Base-by-base conservation (phyloP, 2,888 invertebrate species). In the Drosophila algonquin region DNA sequence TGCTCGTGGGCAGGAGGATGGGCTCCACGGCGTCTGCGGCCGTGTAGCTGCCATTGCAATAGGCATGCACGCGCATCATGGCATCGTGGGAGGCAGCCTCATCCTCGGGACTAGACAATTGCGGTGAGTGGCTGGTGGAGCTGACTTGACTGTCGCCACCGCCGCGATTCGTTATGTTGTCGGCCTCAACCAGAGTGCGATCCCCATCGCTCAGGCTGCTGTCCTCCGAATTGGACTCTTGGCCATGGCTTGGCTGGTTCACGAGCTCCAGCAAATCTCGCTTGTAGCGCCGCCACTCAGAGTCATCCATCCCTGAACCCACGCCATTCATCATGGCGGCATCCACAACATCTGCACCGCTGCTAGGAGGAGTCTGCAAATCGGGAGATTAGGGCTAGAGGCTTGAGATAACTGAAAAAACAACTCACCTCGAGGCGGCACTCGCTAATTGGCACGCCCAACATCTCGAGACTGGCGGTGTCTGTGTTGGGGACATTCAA, bases 121-220 rank as follows among this genome's bases (percentile, higher is more conserved):
- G 92, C 7, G 92, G 92, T 21, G 92, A 92, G 68, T 91, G 91
- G 73, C 91, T 92, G 70, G 90, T 89, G 63, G 91, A 91, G 21
- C 92, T 92, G n/a, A 92, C 81, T 71, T 91, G 90, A 58, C 91
- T 91, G 64, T 90, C 90, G 44, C 89, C 90, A 60, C 90, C 90
- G 7, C 90, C 87, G 32, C 90, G 84, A 69, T 90, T 82, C 50
- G 89, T 86, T 56, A 90, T 63, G 58, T 75, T 84, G 12, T 84
- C 72, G 24, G 87, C 90, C 73, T 92, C 92, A 30, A 92, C 92
- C 30, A 92, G 79, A 0, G 92, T 92, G n/a, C 93, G 93, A 91
- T 96, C 96, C 81, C 95, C 95, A 88, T 96, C 96, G 75, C 95
- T 96, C 45, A 95, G 93, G 89, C 95, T 96, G 87, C 95, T 95